Base-by-base conservation (phyloP, 2,888 invertebrate genomes). In the Cryptophagus acutangulus region DNA sequence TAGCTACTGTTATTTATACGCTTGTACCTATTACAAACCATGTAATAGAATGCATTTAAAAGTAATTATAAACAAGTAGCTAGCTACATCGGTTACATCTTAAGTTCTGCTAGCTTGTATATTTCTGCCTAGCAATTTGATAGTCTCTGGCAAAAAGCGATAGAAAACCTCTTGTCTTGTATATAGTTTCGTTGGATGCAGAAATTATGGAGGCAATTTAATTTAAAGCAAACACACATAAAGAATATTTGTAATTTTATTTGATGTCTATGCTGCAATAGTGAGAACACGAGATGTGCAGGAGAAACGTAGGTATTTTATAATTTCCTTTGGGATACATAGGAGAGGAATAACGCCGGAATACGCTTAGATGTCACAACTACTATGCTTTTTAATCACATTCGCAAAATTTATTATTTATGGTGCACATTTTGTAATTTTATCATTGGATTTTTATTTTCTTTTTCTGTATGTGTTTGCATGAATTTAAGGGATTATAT, bases 321-420 rank as follows among this genome's bases (percentile, higher is more conserved):
- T 68, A 68, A 68, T 68, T 68, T 68, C 68, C 68, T 67, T 49
- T 58, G 68, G 68, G 67, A 68, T 49, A 49, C 45, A 49, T 44
- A 44, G 51, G 48, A 43, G 52, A 57, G 52, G 48, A 57, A 55
- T 51, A 49, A 54, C 52, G 46, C 45, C 56, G 31, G 15, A 16
- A 31, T 31, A 31, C 12, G 26, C 26, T 16, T 15, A 58, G 58
- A 57, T 61, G 61, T 61, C 61, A 61, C 59, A 57, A 56, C 56
- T 47, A 57, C 49, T 57, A 56, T 55, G 53, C 57, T 56, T 52
- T 57, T 59, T 61, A 61, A 61, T 61, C 61, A 57, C 61, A 55
- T 59, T 57, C 54, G 31, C 52, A 44, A 50, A 54, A 59, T 61
- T 58, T 59, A 59, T 59, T 59, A 61, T 61, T 61, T 56, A 61